Percentiles rank a stretch among this genome's conserved stretches.
Conservation (phyloP, 2,113 vertebrate genomes). For the Calyptommatus sinebrachiatus region DNA sequence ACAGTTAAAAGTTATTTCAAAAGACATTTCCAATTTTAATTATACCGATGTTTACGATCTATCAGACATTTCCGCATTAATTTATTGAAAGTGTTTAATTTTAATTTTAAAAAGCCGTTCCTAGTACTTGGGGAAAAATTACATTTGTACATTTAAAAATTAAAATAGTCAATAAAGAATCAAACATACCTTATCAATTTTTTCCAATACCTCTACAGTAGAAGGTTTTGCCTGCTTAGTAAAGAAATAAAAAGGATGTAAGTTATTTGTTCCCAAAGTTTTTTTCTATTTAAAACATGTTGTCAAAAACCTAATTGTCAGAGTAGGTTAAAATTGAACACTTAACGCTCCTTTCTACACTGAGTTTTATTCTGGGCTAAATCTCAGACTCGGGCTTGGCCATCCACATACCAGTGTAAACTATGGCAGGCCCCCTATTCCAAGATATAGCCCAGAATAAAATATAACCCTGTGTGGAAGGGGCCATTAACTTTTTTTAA, state of each 20-base stretch:
- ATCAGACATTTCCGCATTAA: background rate
- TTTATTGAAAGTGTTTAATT: background rate
- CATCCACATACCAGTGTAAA: too few relatives aligned
- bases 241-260: conserved; percentile 43
- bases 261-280: conserved; percentile 13
- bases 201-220: conserved; percentile 92
- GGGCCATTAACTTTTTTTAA: too few relatives aligned
- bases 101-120: background rate
- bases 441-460: too few relatives aligned
- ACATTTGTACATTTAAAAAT: background rate
- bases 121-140: background rate
- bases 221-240: conserved; percentile 86
- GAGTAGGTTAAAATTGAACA: background rate
- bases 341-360: too few relatives aligned
- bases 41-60: background rate
- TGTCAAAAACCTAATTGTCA: conserved; percentile 2
- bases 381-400: too few relatives aligned
- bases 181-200: conserved; percentile 90
- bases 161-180: background rate
- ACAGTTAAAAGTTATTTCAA: background rate
- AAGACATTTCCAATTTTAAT: background rate
- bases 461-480: too few relatives aligned
- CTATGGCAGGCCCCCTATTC: too few relatives aligned
- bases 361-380: too few relatives aligned
- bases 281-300: background rate